Base-by-base conservation (phyloP, 30 jellyfish, hydroid and myxozoan genomes). In the Pelagia noctiluca region DNA sequence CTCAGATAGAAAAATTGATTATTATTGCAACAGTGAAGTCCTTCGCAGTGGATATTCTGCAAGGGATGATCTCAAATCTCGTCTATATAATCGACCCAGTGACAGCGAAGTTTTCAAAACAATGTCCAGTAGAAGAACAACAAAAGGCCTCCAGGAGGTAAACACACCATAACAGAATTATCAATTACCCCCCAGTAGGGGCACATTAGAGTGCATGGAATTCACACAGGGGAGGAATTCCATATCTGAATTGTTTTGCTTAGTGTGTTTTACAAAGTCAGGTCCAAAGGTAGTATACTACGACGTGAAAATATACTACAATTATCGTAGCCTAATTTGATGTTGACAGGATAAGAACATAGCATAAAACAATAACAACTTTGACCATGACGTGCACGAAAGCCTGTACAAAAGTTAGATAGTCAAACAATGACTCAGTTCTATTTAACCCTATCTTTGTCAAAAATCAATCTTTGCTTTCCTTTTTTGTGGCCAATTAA, bases 61-160 rank as follows among this genome's bases (percentile, higher is more conserved):
- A 2, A 60, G 54, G 30, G 18, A 75, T 48, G 83, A 75, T 10
- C 86, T 84, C 70, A 61, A 75, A 31, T 64, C 85, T 18, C 35
- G 88, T 37, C 88, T 84, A 1, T 73, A 84, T 74, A 50, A 84
- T 42, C 82, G 74, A 33, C 88, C 95, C 0, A 36, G 22, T 33
- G 88, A 84, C 37, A 84, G 95, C 29, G 88, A 65, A 30, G 95
- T 84, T 23, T 74, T 84, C 29, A 84, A 60, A 54, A 63, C 83
- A 1, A 16, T 83, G 2, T 31, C 33, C 52, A 35, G 42, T 47
- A 38, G 63, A 22, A 80, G 52, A 36, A 62, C 26, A 33, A 1
- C 24, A 2, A 65, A 31, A 54, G 19, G 3, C 0, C 29, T 16
- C 12, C n/a, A n/a, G 1, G 37, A 76, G 78, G 88, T 76, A 76